phyloP scores from a whole-genome alignment of 2,797 vertebrate species.

The Bradypodion pumilum region DNA sequence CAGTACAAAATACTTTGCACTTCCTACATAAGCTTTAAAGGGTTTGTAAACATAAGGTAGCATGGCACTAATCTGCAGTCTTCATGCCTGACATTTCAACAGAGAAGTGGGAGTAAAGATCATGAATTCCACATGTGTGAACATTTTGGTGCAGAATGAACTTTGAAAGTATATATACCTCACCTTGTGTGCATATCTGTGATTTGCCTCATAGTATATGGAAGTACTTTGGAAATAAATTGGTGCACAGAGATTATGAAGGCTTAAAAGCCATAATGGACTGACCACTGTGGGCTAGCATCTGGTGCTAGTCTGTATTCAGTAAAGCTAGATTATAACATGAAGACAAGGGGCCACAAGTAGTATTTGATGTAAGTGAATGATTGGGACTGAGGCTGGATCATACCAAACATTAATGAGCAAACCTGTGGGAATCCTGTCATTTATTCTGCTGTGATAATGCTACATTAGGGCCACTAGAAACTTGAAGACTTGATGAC shows the following conservation, averaged over 20 bases:
- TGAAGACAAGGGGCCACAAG: background rate
- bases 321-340: background rate
- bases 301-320: background rate
- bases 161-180: background rate
- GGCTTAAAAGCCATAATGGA: background rate
- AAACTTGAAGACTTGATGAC: conserved; percentile 27
- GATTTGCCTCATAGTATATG: background rate
- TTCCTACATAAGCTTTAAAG: conserved; percentile 29
- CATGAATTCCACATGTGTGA: background rate
- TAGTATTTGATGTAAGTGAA: conserved; percentile 36
- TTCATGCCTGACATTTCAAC: background rate
- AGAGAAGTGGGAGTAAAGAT: background rate
- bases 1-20: conserved; percentile 28
- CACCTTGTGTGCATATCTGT: background rate
- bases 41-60: conserved; percentile 28
- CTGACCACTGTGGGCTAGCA: background rate
- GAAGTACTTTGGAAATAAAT: background rate
- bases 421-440: conserved; percentile 22
- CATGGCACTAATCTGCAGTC: background rate
- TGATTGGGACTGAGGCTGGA: background rate
- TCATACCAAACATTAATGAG: background rate
- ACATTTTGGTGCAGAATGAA: background rate
- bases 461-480: background rate
- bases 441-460: conserved; percentile 36
- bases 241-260: background rate